Evolutionary conservation across 2,797 vertebrate species (phyloP), one percentile per base, ranked within the genome.

Genomic region (Crenichthys baileyi): DNA sequence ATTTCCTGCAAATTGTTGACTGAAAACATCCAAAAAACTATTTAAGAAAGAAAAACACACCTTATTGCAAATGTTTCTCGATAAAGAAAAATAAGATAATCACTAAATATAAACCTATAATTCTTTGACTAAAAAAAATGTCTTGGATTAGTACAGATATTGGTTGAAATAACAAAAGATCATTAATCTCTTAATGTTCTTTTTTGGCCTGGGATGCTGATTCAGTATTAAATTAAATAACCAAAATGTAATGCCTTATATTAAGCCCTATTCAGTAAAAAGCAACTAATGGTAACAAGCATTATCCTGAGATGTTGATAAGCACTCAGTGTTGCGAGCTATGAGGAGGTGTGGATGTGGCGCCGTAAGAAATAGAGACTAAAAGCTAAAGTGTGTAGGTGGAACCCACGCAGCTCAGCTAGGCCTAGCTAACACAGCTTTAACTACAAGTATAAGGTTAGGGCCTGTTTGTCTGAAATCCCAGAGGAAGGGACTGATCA

Each of bases 401-500:
- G 90, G 88, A 82, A 76, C 92, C 92, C 92, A 94, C 93, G 84
- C 91, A 92, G 82, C 89, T 86, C 87, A 75, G 81, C 85, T 80
- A 83, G 80, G 88, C 87, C 89, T 76, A 85, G 84, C 82, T 20
- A 36, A 76, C 77, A 74, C 44, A 58, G 85, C 85, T 82, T 92
- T 92, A 90, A 86, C 88, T 88, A 46, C 58, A 76, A 26, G 67
- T 53, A 46, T 77, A 77, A 91, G 87, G 88, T 90, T 83, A 61
- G 72, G 74, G 87, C 90, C 82, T 80, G 79, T 89, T 88, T 90
- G 90, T 93, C 80, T 86, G 87, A 90, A 93, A 89, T 86, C 90
- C 92, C 90, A 60, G 22, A 85, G 89, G 89, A 93, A 93, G 91
- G 94, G 93, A 94, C 92, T 91, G 91, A 95, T 95, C 89, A 95